A percentile compares a stretch with the other conserved stretches of the same genome.
Evolutionary conservation across 1,140 invertebrate genomes (phyloP).

Genomic region (Rhizoglyphus robini): DNA sequence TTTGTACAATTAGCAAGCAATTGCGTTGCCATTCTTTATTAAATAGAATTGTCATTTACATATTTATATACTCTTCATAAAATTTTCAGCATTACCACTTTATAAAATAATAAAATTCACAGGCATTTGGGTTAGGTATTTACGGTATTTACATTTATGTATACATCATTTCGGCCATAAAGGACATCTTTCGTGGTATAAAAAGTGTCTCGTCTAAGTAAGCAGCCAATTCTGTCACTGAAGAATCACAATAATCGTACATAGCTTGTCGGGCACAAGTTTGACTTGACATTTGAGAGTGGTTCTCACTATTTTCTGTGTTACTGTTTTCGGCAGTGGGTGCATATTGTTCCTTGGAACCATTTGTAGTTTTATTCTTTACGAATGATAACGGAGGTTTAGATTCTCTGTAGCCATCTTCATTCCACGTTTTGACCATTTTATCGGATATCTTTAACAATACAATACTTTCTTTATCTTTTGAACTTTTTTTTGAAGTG

Average conservation of each 20-base stretch:
- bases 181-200: slow-evolving; percentile 89
- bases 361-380: no score
- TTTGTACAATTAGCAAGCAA: no score
- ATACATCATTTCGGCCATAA: slow-evolving; percentile 94
- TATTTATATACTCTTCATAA: no score
- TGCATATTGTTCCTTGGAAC: not conserved
- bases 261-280: slow-evolving; percentile 18
- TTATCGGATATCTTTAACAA: not conserved
- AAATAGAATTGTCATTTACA: no score
- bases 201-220: slow-evolving; percentile 84
- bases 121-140: no score
- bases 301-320: not conserved
- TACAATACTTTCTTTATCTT: not conserved
- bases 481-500: not conserved
- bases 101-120: no score
- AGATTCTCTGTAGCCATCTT: slow-evolving; percentile 12
- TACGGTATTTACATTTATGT: slow-evolving; percentile 44
- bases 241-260: slow-evolving; percentile 39
- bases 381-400: no score
- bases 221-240: slow-evolving; percentile 75
- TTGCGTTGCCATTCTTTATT: no score
- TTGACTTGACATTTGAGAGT: slow-evolving; percentile 1
- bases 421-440: not conserved
- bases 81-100: no score
- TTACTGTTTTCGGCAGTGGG: not conserved